Conservation (phyloP, 2,888 invertebrate species). For the Phania funesta region DNA sequence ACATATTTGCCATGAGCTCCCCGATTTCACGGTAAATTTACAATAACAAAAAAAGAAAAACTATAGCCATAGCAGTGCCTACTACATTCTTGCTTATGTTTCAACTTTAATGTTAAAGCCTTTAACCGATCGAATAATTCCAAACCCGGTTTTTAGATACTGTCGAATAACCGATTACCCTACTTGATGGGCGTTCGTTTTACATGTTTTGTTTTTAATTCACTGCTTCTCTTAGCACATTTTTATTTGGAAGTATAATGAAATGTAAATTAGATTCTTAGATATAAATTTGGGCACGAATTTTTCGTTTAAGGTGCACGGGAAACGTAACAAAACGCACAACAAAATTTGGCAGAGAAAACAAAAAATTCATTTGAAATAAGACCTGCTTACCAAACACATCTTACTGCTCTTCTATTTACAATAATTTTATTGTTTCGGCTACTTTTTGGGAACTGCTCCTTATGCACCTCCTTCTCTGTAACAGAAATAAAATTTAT, state of each 20-base stretch:
- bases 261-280: slow-evolving; percentile 53
- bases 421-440: no score
- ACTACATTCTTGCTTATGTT: no score
- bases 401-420: slow-evolving; percentile 1
- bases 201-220: no score
- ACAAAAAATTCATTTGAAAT: slow-evolving; percentile 42
- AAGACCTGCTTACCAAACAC: slow-evolving; percentile 40
- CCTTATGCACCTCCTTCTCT: slow-evolving; percentile 4
- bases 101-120: no score
- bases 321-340: not conserved
- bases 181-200: no score
- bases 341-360: slow-evolving; percentile 13
- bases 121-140: no score
- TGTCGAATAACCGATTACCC: no score
- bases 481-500: slow-evolving; percentile 23
- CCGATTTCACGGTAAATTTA: no score
- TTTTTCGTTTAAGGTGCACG: not conserved
- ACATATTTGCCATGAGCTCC: no score
- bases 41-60: no score
- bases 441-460: not conserved
- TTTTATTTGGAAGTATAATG: slow-evolving; percentile 26
- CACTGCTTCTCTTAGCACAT: not conserved
- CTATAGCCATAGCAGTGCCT: no score
- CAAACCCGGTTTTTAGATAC: no score
- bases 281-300: slow-evolving; percentile 22